Percentiles rank a stretch among this genome's conserved stretches.
Evolutionary conservation across 2,888 invertebrate species (phyloP).

Genomic region (Neoaliturus tenellus): DNA sequence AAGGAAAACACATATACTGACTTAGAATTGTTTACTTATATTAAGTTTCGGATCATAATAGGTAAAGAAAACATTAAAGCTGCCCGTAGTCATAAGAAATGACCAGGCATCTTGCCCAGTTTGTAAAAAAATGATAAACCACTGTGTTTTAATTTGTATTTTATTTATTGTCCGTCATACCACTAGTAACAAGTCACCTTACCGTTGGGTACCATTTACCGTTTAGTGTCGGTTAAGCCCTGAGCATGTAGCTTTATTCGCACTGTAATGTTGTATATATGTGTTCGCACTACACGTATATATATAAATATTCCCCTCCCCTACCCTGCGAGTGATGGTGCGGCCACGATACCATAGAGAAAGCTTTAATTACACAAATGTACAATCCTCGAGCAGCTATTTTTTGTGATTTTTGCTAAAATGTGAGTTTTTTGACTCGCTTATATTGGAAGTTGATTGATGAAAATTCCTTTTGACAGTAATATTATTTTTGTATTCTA

Average conservation of each 20-base stretch:
- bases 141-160: too few species aligned
- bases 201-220: too few species aligned
- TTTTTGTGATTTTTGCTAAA: slow-evolving; percentile 13
- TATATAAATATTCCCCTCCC: slow-evolving; percentile 44
- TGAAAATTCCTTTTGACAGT: not conserved
- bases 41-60: not conserved
- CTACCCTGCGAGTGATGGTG: slow-evolving; percentile 32
- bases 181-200: too few species aligned
- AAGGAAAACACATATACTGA: not conserved
- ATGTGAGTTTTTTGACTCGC: slow-evolving; percentile 29
- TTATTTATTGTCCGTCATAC: too few species aligned
- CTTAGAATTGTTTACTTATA: too few species aligned
- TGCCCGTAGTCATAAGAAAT: too few species aligned
- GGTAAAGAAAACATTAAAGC: too few species aligned
- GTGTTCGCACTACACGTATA: slow-evolving; percentile 47
- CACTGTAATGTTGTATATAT: slow-evolving; percentile 48
- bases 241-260: slow-evolving; percentile 36
- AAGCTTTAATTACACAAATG: slow-evolving; percentile 22
- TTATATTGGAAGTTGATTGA: slow-evolving; percentile 48
- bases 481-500: not conserved
- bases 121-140: too few species aligned
- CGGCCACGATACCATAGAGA: slow-evolving; percentile 15
- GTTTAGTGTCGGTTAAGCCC: not conserved
- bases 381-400: slow-evolving; percentile 30
- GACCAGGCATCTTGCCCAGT: too few species aligned